Base-by-base conservation (phyloP, 2,888 invertebrate genomes). In the Tetropium fuscum region DNA sequence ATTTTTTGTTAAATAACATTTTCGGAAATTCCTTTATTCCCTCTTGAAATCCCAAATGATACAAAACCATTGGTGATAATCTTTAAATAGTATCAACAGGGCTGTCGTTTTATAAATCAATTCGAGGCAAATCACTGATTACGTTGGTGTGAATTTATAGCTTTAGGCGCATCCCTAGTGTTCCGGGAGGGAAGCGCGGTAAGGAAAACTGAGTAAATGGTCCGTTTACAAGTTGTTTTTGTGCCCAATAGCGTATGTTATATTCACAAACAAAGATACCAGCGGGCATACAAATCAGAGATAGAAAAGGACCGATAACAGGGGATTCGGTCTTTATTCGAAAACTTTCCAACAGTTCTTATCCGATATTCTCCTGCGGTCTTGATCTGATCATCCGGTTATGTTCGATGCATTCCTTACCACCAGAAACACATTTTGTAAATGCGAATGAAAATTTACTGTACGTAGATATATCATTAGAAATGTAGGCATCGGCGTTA, bases 221-320 rank as follows among this genome's bases (percentile, higher is more conserved):
- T 69, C 71, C 73, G 72, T 70, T 72, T 72, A 74, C 72, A 72
- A 74, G 72, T 73, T 74, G 73, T 74, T 74, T 74, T 74, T 73
- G 69, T 68, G 61, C 66, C 69, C 56, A 61, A 56, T 49, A 71
- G 60, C 72, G 72, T 73, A 73, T 72, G 74, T 66, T 72, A 60
- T 64, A 58, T 62, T 60, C 63, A 25, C 58, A 60, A 64, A 68
- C 58, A 64, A 62, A 68, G 69, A 71, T 36, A 66, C 62, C 56
- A 59, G 57, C 43, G 65, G 51, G 48, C 63, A 59, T 49, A 59
- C 60, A 56, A 64, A 64, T 63, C 57, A 51, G 27, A 36, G 61
- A 45, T 32, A 43, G 59, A 68, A 43, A 44, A 55, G 61, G 69
- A 67, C 16, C 40, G 61, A 38, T 10, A 32, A 2, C 8, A 38